A percentile compares a stretch with the other conserved stretches of the same genome.
Conservation (phyloP, 2,113 vertebrate species). For the Chauna torquata region DNA sequence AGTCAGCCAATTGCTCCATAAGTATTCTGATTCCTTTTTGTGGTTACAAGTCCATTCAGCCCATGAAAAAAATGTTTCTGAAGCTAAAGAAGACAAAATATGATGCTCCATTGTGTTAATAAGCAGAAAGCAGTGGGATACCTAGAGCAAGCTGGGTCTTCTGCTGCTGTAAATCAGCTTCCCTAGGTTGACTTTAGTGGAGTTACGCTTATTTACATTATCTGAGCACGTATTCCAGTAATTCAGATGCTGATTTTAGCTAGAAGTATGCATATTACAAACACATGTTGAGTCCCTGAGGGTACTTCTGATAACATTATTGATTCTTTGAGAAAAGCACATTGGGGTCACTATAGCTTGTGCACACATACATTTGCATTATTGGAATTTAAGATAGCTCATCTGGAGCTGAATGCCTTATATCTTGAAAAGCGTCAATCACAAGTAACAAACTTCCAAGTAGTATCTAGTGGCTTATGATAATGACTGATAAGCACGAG, state of each 20-base stretch:
- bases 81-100: neutral
- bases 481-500: neutral
- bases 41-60: neutral
- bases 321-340: neutral
- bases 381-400: neutral
- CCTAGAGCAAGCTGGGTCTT: neutral
- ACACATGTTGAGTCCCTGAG: constrained; percentile 37
- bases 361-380: neutral
- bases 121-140: neutral
- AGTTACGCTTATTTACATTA: constrained; percentile 3
- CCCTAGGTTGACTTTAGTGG: neutral
- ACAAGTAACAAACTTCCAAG: neutral
- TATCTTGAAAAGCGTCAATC: constrained; percentile 14
- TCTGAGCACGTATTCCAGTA: constrained; percentile 38
- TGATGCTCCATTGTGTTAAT: neutral
- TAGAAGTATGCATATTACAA: constrained; percentile 42
- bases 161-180: neutral
- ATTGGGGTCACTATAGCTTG: constrained; percentile 7
- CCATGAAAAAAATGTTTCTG: neutral
- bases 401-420: neutral
- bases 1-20: neutral
- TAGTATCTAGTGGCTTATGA: neutral
- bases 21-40: neutral
- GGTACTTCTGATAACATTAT: constrained; percentile 30
- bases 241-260: constrained; percentile 45